Evolutionary conservation across 2,113 vertebrate genomes (phyloP).

Genomic region (Fulica atra): DNA sequence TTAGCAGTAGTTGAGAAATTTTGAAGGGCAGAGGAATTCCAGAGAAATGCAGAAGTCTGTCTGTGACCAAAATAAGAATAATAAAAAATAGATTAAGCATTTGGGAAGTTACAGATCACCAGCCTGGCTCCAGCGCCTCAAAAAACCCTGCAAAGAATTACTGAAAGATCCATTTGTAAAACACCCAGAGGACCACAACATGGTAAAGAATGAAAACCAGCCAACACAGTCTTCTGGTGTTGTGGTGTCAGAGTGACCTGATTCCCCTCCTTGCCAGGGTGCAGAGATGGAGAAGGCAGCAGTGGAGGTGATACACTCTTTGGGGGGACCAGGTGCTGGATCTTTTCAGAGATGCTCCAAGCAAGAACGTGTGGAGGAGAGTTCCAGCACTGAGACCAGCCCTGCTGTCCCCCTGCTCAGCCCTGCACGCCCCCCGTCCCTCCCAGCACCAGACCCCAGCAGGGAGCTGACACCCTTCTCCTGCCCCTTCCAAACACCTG

Average conservation of each 20-base stretch:
- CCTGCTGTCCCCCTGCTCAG: not conserved
- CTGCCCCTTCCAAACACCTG: not conserved
- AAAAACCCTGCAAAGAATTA: not conserved
- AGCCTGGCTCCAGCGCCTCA: not conserved
- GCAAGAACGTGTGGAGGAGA: fast-evolving
- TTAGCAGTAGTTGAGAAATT: not conserved
- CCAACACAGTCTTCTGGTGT: not conserved
- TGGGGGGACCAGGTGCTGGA: fast-evolving
- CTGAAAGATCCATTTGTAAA: not conserved
- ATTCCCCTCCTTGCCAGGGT: not conserved
- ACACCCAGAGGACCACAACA: not conserved
- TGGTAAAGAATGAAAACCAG: not conserved
- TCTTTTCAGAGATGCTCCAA: not conserved
- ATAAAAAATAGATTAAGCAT: not conserved
- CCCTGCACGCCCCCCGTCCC: fast-evolving
- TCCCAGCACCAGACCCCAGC: not conserved
- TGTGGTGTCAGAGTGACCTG: not conserved
- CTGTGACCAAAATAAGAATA: not conserved
- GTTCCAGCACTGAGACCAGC: not conserved
- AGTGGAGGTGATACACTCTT: not conserved
- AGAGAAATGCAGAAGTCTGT: not conserved
- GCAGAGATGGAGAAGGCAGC: not conserved
- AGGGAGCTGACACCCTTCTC: too few relatives aligned
- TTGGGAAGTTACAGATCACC: not conserved
- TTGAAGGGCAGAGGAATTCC: not conserved